Conservation (phyloP, 1,140 invertebrate species). For the Pollicipes pollicipes region DNA sequence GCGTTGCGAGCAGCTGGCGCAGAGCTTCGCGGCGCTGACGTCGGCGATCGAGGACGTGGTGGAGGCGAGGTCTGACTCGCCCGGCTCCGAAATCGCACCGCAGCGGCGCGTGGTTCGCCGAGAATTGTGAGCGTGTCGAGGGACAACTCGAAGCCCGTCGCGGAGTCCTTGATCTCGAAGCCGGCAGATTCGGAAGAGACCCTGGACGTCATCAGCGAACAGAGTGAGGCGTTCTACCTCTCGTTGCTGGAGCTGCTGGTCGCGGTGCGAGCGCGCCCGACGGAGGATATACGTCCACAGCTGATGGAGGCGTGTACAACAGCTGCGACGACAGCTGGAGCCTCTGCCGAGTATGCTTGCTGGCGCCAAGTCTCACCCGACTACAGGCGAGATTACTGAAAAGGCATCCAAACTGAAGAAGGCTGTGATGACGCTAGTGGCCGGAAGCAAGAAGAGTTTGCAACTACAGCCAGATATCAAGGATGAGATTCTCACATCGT, state of each 20-base stretch:
- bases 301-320: background rate
- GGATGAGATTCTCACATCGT: background rate
- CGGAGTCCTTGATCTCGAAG: background rate
- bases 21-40: background rate
- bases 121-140: background rate
- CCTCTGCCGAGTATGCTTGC: background rate
- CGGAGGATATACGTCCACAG: background rate
- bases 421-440: background rate
- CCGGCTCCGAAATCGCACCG: background rate
- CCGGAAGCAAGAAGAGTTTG: background rate
- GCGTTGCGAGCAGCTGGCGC: background rate
- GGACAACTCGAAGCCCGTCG: background rate
- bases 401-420: background rate
- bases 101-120: background rate
- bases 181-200: background rate
- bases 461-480: background rate
- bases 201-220: background rate
- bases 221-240: background rate
- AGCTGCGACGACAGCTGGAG: background rate
- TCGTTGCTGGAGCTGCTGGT: background rate
- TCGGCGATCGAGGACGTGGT: background rate
- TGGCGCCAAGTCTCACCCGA: background rate
- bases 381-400: background rate
- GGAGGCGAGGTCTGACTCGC: background rate
- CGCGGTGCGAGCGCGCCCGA: background rate